Conservation (phyloP, 2,797 vertebrate genomes). For the Coracias cyanogaster region DNA sequence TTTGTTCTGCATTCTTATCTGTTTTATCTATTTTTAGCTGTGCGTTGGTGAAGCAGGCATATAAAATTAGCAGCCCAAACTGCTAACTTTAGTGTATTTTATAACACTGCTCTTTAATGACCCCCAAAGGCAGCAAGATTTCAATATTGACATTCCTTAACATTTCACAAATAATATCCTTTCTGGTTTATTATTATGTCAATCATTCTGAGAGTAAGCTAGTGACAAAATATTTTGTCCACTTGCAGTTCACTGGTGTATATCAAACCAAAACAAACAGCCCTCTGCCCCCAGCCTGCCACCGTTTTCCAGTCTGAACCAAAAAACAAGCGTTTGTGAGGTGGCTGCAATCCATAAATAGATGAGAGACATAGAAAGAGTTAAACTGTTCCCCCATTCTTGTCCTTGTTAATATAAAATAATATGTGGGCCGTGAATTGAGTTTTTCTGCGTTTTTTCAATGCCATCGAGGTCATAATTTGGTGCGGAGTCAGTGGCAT, state of each 20-base stretch:
- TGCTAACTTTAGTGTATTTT: slow-evolving; percentile 20
- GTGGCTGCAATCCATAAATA: not conserved
- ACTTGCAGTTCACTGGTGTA: not conserved
- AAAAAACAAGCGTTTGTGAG: not conserved
- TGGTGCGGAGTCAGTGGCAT: not conserved
- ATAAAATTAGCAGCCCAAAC: slow-evolving; percentile 43
- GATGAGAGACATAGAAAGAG: not conserved
- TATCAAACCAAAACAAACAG: not conserved
- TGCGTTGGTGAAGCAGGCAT: not conserved
- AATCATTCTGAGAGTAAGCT: not conserved
- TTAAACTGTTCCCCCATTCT: not conserved
- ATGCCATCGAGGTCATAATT: not conserved
- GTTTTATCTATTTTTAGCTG: slow-evolving; percentile 53
- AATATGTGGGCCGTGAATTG: not conserved
- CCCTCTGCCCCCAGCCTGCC: not conserved
- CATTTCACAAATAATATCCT: not conserved
- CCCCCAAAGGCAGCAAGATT: slow-evolving; percentile 17
- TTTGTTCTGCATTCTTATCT: slow-evolving; percentile 50
- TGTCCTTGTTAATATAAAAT: not conserved
- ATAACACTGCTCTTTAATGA: not conserved
- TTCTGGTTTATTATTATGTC: not conserved
- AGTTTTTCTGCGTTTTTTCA: not conserved
- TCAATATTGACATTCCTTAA: not conserved
- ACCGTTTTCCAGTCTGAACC: not conserved
- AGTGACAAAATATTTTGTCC: not conserved